Conservation (phyloP, 1,140 invertebrate genomes). For the Gerris buenoi region DNA sequence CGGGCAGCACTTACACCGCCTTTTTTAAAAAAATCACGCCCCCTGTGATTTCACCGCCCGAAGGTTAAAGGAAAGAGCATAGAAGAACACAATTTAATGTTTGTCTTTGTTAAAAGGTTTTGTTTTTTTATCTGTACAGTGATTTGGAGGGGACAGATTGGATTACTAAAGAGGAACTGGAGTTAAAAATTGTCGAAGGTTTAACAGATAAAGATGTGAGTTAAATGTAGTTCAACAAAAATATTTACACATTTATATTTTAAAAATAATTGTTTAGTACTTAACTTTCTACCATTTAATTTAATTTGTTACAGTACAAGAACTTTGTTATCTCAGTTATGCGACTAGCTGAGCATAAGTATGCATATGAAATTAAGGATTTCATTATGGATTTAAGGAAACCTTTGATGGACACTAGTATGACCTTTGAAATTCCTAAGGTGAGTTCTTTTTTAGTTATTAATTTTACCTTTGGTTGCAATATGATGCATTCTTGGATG, state of each 20-base stretch:
- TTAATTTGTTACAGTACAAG: slow-evolving; percentile 46
- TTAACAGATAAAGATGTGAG: slow-evolving; percentile 46
- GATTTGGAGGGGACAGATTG: slow-evolving; percentile 35
- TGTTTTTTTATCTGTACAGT: slow-evolving; percentile 14
- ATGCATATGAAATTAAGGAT: slow-evolving; percentile 28
- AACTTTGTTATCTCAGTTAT: slow-evolving; percentile 58
- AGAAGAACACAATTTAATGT: too few relatives aligned
- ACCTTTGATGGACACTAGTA: slow-evolving; percentile 9
- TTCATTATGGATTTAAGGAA: slow-evolving; percentile 15
- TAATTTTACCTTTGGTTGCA: background rate
- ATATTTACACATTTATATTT: too few relatives aligned
- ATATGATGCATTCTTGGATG: too few relatives aligned
- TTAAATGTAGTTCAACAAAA: too few relatives aligned
- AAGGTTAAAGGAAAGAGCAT: too few relatives aligned
- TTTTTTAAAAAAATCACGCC: too few relatives aligned
- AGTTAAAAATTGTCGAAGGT: slow-evolving; percentile 50
- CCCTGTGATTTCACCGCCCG: too few relatives aligned
- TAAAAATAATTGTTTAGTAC: too few relatives aligned
- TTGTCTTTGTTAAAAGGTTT: too few relatives aligned
- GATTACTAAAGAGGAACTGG: slow-evolving; percentile 50
- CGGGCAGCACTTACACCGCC: too few relatives aligned
- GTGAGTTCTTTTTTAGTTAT: slow-evolving; percentile 10
- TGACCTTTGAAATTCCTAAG: slow-evolving; percentile 6
- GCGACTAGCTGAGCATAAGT: slow-evolving; percentile 51
- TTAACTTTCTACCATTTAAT: too few relatives aligned